Evolutionary conservation across 1,140 invertebrate genomes (phyloP).

Genomic region (Solenopsis fugax): DNA sequence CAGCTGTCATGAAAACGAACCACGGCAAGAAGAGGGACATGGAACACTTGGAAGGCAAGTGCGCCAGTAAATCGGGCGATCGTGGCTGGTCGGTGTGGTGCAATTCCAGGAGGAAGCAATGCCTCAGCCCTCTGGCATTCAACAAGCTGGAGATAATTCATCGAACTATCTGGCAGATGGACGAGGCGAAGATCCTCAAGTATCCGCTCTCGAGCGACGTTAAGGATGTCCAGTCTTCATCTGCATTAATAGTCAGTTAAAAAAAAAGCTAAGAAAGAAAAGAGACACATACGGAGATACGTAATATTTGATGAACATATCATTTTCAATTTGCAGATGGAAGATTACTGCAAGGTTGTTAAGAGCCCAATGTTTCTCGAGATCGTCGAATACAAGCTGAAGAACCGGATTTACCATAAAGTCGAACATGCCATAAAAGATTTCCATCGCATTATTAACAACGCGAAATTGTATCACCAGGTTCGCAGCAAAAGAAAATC

Average conservation of each 20-base stretch:
- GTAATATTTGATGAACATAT: not conserved
- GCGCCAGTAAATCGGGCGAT: constrained; percentile 66
- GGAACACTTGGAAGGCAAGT: constrained; percentile 61
- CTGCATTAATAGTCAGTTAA: constrained; percentile 68
- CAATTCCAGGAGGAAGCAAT: constrained; percentile 78
- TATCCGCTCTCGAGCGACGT: constrained; percentile 61
- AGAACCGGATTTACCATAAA: constrained; percentile 80
- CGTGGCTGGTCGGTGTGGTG: constrained; percentile 81
- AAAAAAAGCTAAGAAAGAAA: not conserved
- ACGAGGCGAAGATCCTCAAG: constrained; percentile 78
- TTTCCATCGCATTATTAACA: constrained; percentile 79
- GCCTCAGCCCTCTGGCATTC: constrained; percentile 71
- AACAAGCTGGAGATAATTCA: constrained; percentile 80
- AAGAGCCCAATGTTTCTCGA: constrained; percentile 82
- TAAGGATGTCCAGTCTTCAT: constrained; percentile 39
- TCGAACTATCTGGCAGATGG: constrained; percentile 80
- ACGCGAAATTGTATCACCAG: constrained; percentile 79
- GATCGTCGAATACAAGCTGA: constrained; percentile 81
- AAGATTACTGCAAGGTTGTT: constrained; percentile 78
- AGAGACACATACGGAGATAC: not conserved
- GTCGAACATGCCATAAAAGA: constrained; percentile 80
- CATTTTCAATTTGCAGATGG: constrained; percentile 71
- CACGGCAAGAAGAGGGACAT: constrained; percentile 63
- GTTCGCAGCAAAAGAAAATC: constrained; percentile 57
- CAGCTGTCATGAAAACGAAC: constrained; percentile 7